phyloP scores from a whole-genome alignment of 2,797 vertebrate species.

The Rhabdomys pumilio region DNA sequence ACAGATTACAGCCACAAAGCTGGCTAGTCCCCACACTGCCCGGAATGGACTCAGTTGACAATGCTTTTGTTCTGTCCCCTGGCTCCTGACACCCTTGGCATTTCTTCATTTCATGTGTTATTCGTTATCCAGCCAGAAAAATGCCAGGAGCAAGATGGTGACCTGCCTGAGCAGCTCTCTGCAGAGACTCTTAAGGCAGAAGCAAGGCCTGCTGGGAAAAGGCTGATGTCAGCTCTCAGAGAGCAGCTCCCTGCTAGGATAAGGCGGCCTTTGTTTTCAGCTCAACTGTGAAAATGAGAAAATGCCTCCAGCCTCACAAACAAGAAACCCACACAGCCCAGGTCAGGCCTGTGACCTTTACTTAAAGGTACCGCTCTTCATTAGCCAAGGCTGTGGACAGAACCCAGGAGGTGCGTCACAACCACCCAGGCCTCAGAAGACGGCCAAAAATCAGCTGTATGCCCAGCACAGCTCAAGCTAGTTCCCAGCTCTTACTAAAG shows the following conservation, averaged over 20 bases:
- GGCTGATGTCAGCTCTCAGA: conserved; percentile 94
- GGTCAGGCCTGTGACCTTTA: conserved; percentile 87
- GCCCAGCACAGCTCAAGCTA: background rate
- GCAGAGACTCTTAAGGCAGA: conserved; percentile 89
- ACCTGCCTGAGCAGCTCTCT: conserved; percentile 87
- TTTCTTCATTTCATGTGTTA: conserved; percentile 72
- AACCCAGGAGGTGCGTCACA: background rate
- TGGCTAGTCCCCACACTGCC: background rate
- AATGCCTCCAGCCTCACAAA: conserved; percentile 93
- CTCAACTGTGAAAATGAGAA: conserved; percentile 95
- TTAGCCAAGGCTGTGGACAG: conserved; percentile 41
- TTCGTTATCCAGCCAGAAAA: conserved; percentile 85
- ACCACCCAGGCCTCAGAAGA: background rate
- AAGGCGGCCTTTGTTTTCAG: conserved; percentile 97
- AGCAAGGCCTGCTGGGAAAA: conserved; percentile 90
- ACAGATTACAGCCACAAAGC: background rate
- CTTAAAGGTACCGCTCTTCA: conserved; percentile 86
- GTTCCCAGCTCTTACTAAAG: background rate
- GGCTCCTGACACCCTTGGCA: conserved; percentile 81
- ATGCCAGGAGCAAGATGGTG: conserved; percentile 88
- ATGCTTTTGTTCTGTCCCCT: conserved; percentile 78
- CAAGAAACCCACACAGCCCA: conserved; percentile 90
- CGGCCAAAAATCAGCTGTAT: background rate
- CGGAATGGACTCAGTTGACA: background rate
- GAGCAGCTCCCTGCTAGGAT: conserved; percentile 92